Evolutionary conservation across 2,113 vertebrate species (phyloP).

Genomic region (Ceyx margarethae): DNA sequence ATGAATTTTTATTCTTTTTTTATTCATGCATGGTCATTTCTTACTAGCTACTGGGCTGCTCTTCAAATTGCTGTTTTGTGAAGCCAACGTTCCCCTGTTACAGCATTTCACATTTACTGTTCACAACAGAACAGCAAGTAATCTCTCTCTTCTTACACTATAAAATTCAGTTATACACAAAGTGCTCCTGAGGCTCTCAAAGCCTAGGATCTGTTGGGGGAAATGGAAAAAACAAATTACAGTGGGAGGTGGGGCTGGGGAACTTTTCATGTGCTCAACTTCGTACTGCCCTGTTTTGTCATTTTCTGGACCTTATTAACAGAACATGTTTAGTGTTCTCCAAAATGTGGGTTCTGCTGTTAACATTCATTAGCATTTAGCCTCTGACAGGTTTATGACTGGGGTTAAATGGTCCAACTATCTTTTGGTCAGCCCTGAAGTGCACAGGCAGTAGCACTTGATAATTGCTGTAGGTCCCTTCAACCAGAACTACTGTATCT

Average conservation of each 20-base stretch:
- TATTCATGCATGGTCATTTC: background rate
- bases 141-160: background rate
- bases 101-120: background rate
- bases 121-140: background rate
- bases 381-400: background rate
- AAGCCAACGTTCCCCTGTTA: background rate
- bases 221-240: background rate
- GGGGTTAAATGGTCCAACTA: background rate
- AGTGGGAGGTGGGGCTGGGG: fast-evolving
- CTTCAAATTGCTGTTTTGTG: background rate
- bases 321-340: background rate
- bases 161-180: background rate
- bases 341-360: background rate
- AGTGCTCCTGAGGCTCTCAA: background rate
- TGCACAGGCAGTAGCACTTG: background rate
- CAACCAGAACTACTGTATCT: background rate
- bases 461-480: background rate
- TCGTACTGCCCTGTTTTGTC: background rate
- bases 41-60: background rate
- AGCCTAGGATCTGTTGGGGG: background rate
- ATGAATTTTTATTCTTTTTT: background rate
- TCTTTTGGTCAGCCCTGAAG: background rate
- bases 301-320: background rate
- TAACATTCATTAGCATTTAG: background rate
- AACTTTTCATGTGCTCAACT: background rate